These are phyloP conservation scores for Papilio demoleus DNA, from an alignment of 2,888 invertebrate species.

Conservation along the genomic window DNA sequence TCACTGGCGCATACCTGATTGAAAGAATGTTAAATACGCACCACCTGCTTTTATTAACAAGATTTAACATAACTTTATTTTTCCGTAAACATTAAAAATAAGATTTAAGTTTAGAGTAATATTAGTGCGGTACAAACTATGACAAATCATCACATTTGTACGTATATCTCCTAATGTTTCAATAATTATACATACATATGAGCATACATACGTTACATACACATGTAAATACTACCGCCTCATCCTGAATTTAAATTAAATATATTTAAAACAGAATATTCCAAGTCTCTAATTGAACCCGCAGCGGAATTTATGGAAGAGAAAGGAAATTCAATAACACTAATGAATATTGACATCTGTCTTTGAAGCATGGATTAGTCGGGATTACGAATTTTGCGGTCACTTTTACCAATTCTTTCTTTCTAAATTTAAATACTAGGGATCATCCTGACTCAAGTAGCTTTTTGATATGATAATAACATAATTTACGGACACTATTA, in stretches of 20 bases:
- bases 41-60: slow-evolving; percentile 1
- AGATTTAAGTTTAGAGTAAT: too few relatives aligned
- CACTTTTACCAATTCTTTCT: slow-evolving; percentile 7
- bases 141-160: too few relatives aligned
- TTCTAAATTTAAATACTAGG: too few relatives aligned
- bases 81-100: neutral
- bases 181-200: too few relatives aligned
- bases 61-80: neutral
- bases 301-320: slow-evolving; percentile 13
- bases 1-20: slow-evolving; percentile 12
- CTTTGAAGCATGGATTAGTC: slow-evolving; percentile 18
- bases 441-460: neutral
- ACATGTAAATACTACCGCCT: neutral
- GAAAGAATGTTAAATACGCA: slow-evolving; percentile 10
- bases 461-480: too few relatives aligned
- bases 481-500: too few relatives aligned
- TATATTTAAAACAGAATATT: neutral
- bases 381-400: slow-evolving; percentile 9
- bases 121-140: too few relatives aligned
- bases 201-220: too few relatives aligned
- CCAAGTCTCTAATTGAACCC: slow-evolving; percentile 7
- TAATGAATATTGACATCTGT: slow-evolving; percentile 32
- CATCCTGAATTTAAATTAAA: neutral
- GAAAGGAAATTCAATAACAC: slow-evolving; percentile 21
- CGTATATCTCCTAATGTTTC: too few relatives aligned